phyloP scores from a whole-genome alignment of 2,888 invertebrate species.

The Neelides folsomi region DNA sequence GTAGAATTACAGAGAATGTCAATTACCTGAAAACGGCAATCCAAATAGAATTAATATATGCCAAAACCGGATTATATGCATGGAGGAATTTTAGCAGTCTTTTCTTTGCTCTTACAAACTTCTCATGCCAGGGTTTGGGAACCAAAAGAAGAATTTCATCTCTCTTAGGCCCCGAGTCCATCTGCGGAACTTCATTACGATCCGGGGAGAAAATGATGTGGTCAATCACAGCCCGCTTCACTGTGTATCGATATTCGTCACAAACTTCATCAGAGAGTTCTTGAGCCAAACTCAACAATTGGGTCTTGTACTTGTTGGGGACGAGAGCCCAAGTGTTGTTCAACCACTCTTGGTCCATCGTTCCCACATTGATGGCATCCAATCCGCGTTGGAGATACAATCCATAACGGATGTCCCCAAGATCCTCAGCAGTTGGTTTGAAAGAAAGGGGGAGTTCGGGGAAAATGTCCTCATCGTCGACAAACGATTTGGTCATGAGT shows the following conservation, averaged over 20 bases:
- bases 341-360: constrained; percentile 61
- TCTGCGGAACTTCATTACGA: constrained; percentile 35
- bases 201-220: constrained; percentile 72
- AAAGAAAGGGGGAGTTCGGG: constrained; percentile 17
- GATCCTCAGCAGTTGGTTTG: constrained; percentile 21
- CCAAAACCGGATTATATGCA: constrained; percentile 26
- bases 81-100: constrained; percentile 25
- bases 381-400: constrained; percentile 82
- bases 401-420: constrained; percentile 54
- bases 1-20: too few species aligned
- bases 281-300: constrained; percentile 36
- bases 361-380: constrained; percentile 76
- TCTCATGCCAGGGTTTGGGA: constrained; percentile 28
- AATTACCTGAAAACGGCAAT: constrained; percentile 25
- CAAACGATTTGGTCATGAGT: constrained; percentile 16
- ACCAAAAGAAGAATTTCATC: constrained; percentile 25
- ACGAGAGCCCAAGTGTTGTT: constrained; percentile 40
- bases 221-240: constrained; percentile 83
- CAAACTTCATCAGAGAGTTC: constrained; percentile 62
- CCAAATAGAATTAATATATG: constrained; percentile 28
- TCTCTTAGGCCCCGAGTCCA: constrained; percentile 20
- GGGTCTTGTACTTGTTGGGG: constrained; percentile 37
- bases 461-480: neutral
- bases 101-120: constrained; percentile 17
- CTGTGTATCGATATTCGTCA: constrained; percentile 70